phyloP scores from a whole-genome alignment of 2,113 vertebrate species.

The Pantherophis guttatus region DNA sequence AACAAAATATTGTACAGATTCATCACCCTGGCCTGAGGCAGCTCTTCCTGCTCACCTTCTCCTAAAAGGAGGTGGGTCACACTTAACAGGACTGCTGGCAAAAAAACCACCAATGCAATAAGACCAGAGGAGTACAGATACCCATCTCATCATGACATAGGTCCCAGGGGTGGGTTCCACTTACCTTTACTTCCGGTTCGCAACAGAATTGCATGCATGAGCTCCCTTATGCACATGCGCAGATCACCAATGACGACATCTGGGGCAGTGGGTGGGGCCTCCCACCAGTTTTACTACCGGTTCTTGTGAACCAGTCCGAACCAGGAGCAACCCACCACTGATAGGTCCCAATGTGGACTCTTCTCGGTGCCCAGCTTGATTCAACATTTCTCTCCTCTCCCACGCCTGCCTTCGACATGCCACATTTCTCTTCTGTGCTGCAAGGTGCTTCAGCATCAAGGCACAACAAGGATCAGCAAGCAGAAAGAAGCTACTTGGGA shows the following conservation, averaged over 20 bases:
- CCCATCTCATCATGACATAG: background rate
- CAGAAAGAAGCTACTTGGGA: background rate
- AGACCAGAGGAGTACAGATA: background rate
- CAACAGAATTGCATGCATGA: no score
- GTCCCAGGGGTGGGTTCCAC: background rate
- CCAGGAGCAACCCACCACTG: no score
- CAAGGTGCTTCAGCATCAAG: background rate
- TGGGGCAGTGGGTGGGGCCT: no score
- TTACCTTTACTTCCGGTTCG: no score
- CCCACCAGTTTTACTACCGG: no score
- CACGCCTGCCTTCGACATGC: background rate
- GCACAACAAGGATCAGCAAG: background rate
- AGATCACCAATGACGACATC: no score
- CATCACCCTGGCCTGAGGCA: background rate
- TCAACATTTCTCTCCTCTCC: background rate
- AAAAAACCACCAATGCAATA: background rate
- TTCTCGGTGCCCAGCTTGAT: background rate
- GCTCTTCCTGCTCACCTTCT: background rate
- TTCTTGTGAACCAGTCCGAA: no score
- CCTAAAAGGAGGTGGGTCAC: background rate
- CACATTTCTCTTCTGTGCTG: background rate
- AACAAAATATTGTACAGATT: background rate
- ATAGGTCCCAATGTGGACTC: background rate
- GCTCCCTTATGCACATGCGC: no score
- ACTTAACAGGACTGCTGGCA: background rate